These are phyloP conservation scores for Leptinotarsa defecta DNA, from an alignment of 1,140 invertebrate genomes.

Conservation along the genomic window DNA sequence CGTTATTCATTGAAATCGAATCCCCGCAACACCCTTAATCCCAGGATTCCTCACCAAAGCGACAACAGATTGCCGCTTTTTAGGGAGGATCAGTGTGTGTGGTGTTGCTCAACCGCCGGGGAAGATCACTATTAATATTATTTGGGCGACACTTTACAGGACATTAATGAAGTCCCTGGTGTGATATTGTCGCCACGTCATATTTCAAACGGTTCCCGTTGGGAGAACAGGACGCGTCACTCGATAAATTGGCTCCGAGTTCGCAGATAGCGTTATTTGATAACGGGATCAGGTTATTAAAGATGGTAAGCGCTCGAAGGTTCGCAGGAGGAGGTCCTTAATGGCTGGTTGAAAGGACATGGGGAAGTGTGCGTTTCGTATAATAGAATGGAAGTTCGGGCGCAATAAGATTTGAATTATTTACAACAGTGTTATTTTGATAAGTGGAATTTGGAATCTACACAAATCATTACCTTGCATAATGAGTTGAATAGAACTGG, in stretches of 20 bases:
- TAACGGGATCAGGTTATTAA: constrained; percentile 29
- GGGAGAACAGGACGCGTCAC: constrained; percentile 44
- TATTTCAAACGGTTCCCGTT: constrained; percentile 50
- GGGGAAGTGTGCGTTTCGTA: no score
- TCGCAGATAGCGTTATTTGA: constrained; percentile 36
- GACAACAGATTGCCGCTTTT: constrained; percentile 26
- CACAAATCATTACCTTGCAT: no score
- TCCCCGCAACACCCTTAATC: constrained; percentile 21
- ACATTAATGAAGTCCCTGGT: constrained; percentile 58
- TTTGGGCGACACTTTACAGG: constrained; percentile 56
- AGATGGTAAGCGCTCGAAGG: not conserved
- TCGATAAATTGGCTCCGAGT: constrained; percentile 53
- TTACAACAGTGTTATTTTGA: no score
- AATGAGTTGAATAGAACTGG: no score
- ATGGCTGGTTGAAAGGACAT: no score
- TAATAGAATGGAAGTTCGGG: no score
- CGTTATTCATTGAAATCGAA: constrained; percentile 26
- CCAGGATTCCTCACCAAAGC: not conserved
- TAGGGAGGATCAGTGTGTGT: not conserved
- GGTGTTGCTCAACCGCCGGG: constrained; percentile 12
- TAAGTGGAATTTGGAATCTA: no score
- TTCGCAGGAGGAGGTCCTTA: no score
- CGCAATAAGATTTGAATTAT: no score
- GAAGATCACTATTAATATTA: constrained; percentile 56
- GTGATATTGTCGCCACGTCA: constrained; percentile 56